Evolutionary conservation across 2,113 vertebrate genomes (phyloP), one percentile per base, ranked within the genome.

Genomic region (Pristiophorus japonicus): DNA sequence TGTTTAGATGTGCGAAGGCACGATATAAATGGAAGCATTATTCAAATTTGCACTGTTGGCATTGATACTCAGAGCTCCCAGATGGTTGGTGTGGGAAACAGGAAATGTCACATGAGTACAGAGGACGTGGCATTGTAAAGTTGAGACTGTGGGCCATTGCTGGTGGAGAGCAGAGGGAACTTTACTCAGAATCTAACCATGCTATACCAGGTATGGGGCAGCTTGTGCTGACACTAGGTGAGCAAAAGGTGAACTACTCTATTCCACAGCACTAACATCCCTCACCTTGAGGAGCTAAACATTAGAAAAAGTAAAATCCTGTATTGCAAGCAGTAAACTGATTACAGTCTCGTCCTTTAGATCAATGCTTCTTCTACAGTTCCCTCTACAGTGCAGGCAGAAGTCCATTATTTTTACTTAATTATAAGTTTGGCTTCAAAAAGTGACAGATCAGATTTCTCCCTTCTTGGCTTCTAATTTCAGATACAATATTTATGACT

Each of bases 361-460:
- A 45, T 81, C 38, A 5, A 42, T 81, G 24, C n/a, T 90, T 14
- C 87, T 34, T 90, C 51, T 90, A 59, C 87, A 90, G 30, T 90
- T 62, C 87, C 55, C 4, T 34, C 5, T 87, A 81, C 78, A 45
- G 38, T 42, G 38, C 38, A 81, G 16, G 38, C 14, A 81, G 78
- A 81, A 47, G 84, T 51, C 84, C 84, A 27, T 85, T 87, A 30
- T 59, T 90, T 34, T 90, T 90, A 90, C 47, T 30, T 55, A 88
- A 55, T 88, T 88, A 34, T 55, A 90, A 90, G 4, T 30, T 90
- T 90, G 87, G 27, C 27, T 90, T 90, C 51, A 90, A 88, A 88
- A 59, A 34, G 24, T 90, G 34, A 34, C 87, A 59, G 51, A 59
- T 90, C 59, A 59, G 11, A 59, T 59, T 59, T 90, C 30, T 90